These are phyloP conservation scores for Scartelaos histophorus DNA, from an alignment of 2,113 vertebrate species.

Conservation along the genomic window DNA sequence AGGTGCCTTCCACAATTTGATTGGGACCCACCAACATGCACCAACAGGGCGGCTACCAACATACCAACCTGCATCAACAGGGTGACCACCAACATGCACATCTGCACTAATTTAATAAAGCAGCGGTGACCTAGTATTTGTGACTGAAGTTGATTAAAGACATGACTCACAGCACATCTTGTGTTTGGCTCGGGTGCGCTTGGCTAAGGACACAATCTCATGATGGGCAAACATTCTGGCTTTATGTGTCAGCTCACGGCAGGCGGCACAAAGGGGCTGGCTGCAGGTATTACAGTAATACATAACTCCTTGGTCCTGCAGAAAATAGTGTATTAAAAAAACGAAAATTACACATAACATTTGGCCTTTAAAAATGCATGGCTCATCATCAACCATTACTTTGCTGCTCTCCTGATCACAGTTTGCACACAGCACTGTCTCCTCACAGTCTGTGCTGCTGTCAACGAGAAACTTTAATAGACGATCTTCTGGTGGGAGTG, in stretches of 20 bases:
- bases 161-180: slow-evolving; percentile 86
- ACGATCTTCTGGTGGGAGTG: slow-evolving; percentile 85
- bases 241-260: slow-evolving; percentile 88
- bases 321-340: neutral
- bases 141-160: slow-evolving; percentile 15
- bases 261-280: slow-evolving; percentile 88
- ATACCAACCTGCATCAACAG: neutral
- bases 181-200: slow-evolving; percentile 88
- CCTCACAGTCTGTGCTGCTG: slow-evolving; percentile 81
- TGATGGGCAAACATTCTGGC: slow-evolving; percentile 91
- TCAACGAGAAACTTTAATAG: slow-evolving; percentile 92
- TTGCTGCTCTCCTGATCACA: slow-evolving; percentile 86
- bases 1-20: slow-evolving; percentile 1
- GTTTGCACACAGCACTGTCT: slow-evolving; percentile 88
- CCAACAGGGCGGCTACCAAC: neutral
- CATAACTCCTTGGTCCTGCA: slow-evolving; percentile 85
- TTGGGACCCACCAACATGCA: neutral
- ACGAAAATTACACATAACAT: neutral
- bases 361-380: neutral
- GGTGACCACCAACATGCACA: neutral
- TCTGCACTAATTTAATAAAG: neutral
- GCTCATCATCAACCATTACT: slow-evolving; percentile 57
- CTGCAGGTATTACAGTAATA: slow-evolving; percentile 93
- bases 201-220: slow-evolving; percentile 90
- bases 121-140: neutral